phyloP scores from a whole-genome alignment of 2,797 vertebrate species.

The Alexandromys oeconomus region DNA sequence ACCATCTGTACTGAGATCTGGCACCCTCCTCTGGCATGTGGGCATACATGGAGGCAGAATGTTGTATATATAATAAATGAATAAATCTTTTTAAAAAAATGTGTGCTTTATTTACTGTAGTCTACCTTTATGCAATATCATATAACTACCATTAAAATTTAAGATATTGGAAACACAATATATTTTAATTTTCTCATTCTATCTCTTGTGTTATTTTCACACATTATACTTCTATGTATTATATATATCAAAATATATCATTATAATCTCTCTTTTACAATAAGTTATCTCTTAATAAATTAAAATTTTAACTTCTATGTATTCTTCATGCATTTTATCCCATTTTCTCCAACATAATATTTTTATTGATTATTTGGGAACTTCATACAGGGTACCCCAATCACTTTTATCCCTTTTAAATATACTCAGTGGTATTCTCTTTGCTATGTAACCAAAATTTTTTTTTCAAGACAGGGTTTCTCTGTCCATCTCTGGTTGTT shows the following conservation, averaged over 20 bases:
- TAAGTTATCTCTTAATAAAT: slow-evolving; percentile 15
- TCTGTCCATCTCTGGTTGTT: too few species aligned
- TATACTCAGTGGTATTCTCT: background rate
- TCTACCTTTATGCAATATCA: background rate
- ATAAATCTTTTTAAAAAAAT: too few species aligned
- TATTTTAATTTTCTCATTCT: background rate
- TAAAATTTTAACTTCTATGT: background rate
- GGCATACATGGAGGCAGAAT: too few species aligned
- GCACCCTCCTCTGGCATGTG: too few species aligned
- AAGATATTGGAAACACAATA: background rate
- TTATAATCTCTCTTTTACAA: slow-evolving; percentile 1
- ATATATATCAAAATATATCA: background rate
- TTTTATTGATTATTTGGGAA: background rate
- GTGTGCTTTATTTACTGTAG: background rate
- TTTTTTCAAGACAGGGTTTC: too few species aligned
- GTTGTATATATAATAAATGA: too few species aligned
- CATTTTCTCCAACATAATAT: background rate
- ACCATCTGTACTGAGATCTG: too few species aligned
- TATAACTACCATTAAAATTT: background rate
- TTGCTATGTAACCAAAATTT: background rate
- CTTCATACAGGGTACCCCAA: background rate
- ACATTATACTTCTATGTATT: background rate
- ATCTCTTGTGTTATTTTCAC: background rate
- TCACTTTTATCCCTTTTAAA: background rate
- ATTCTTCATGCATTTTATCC: background rate